Percentiles rank a stretch among this genome's conserved stretches.
These are phyloP conservation scores for Anguilla megastoma DNA, from an alignment of 2,797 vertebrate genomes.

Conservation along the genomic window DNA sequence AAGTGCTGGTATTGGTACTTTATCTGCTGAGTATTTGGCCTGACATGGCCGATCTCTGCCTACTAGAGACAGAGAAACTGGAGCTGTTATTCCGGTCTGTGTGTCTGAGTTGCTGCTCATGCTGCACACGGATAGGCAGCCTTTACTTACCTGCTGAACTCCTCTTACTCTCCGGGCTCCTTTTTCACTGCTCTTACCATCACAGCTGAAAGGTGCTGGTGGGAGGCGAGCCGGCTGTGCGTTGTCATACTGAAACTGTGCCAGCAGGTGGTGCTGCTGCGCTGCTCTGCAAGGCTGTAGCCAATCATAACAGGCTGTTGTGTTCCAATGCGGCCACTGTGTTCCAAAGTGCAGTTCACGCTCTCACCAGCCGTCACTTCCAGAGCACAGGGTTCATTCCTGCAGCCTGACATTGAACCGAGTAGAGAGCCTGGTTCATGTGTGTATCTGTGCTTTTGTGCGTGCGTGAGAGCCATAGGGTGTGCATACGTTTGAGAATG, in stretches of 20 bases:
- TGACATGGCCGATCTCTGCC: not conserved
- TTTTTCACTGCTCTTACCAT: not conserved
- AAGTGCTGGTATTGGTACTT: not conserved
- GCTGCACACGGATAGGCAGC: not conserved
- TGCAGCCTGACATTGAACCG: constrained; percentile 76
- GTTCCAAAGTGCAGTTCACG: not conserved
- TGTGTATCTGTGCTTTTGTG: constrained; percentile 32
- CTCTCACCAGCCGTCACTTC: constrained; percentile 56
- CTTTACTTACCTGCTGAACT: not conserved
- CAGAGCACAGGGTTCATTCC: constrained; percentile 78
- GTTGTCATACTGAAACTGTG: not conserved
- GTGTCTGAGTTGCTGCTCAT: not conserved
- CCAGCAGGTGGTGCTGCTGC: not conserved
- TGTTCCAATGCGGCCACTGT: not conserved
- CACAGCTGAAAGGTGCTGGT: not conserved
- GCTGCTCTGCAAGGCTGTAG: not conserved
- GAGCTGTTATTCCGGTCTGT: not conserved
- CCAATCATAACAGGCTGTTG: not conserved
- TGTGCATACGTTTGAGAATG: constrained; percentile 15
- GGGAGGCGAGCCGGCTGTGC: not conserved
- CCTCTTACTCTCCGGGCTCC: not conserved
- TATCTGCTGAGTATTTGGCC: not conserved
- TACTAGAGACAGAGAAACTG: not conserved
- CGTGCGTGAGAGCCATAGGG: constrained; percentile 27
- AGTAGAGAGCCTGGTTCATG: constrained; percentile 55